Evolutionary conservation across 2,113 vertebrate species (phyloP).

Genomic region (Mustela nigripes): DNA sequence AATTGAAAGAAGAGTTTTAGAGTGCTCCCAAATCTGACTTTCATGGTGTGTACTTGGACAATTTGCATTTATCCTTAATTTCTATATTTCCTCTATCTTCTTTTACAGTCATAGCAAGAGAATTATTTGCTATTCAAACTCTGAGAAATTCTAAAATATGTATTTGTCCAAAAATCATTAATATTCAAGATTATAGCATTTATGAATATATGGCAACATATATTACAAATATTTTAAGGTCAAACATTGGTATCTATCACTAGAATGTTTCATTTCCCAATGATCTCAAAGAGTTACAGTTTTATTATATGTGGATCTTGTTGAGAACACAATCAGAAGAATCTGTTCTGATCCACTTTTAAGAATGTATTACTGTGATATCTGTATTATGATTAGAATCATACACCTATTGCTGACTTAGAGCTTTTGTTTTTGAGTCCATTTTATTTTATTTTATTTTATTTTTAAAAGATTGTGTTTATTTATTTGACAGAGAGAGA

Average conservation of each 20-base stretch:
- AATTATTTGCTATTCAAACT: not conserved
- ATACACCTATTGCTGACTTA: not conserved
- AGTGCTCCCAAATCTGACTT: not conserved
- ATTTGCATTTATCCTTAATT: not conserved
- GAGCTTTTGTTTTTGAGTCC: constrained; percentile 25
- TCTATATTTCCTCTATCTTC: not conserved
- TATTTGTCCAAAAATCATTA: constrained; percentile 27
- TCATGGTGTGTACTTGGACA: not conserved
- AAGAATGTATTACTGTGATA: not conserved
- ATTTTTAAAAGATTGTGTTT: no score
- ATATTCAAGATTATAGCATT: not conserved
- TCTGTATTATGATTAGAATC: constrained; percentile 6
- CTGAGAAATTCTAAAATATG: not conserved
- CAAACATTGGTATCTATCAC: not conserved
- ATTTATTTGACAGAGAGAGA: no score
- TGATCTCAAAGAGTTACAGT: not conserved
- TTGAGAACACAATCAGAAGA: not conserved
- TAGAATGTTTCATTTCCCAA: constrained; percentile 24
- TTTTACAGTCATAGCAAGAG: not conserved
- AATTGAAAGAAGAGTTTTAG: not conserved
- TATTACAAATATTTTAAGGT: constrained; percentile 35
- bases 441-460: not conserved
- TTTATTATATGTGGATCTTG: not conserved
- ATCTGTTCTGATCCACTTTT: not conserved
- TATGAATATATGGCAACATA: not conserved